Evolutionary conservation across 2,113 vertebrate species (phyloP), one percentile per base, ranked within the genome.

Genomic region (Butorides virescens): DNA sequence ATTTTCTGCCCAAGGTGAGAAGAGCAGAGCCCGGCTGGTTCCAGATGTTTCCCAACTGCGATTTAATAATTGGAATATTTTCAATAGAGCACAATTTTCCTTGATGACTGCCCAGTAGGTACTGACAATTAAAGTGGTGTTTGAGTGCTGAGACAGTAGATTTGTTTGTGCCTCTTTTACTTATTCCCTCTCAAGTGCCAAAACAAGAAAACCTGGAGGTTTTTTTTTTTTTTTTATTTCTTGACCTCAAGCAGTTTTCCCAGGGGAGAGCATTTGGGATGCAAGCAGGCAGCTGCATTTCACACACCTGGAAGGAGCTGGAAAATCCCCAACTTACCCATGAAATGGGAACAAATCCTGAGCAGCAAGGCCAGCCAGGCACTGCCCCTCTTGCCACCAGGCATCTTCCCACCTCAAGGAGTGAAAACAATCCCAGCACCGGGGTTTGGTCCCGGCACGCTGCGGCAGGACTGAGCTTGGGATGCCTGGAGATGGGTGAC

Each of bases 331-430:
- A 49, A 7, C 3, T 88, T 27, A 66, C 13, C 62, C 20, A 2
- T 1, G 29, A 39, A 30, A 29, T 0, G 1, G 77, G 46, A 90
- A 52, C 0, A 2, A 61, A 22, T 15, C 59, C 44, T 15, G 14
- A 46, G 9, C 1, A 46, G 32, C 2, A 4, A 65, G 52, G 58
- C 17, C 47, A 16, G 23, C 61, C 15, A 7, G 29, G 49, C n/a
- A 16, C 47, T 30, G 44, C 42, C 9, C 39, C 11, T 30, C 37
- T 22, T 2, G 15, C 71, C 39, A 26, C 52, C 7, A 4, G 11
- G 3, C 42, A 19, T 6, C 32, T 49, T 36, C 29, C 3, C 8
- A 21, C 2, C 0, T 20, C 15, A 26, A 10, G 6, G 47, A 68
- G 55, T 10, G 7, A 52, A 23, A 76, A 0, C 3, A 4, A 65